phyloP scores from a whole-genome alignment of 2,113 vertebrate genomes.

The Brachionichthys hirsutus region DNA sequence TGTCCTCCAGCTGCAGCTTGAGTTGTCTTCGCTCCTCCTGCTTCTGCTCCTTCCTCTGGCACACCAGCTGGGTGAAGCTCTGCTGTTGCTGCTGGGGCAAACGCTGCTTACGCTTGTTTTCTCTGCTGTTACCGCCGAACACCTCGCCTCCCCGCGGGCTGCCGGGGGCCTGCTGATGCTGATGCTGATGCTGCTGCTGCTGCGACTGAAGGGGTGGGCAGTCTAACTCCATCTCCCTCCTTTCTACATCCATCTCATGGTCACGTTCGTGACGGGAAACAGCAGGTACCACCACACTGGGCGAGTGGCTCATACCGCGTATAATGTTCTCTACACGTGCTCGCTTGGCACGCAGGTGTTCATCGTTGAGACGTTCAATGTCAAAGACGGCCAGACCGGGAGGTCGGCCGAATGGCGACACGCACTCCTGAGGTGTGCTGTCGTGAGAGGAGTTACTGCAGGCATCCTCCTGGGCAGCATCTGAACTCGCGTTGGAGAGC shows the following conservation, averaged over 20 bases:
- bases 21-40: conserved; percentile 96
- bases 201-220: conserved; percentile 74
- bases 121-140: conserved; percentile 85
- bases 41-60: conserved; percentile 95
- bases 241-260: conserved; percentile 83
- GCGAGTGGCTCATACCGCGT: conserved; percentile 99
- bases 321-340: conserved; percentile 99
- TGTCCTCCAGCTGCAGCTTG: conserved; percentile 99
- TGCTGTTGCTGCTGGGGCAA: conserved; percentile 98
- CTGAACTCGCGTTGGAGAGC: conserved; percentile 93
- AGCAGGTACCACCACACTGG: conserved; percentile 83
- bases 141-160: conserved; percentile 85
- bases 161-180: conserved; percentile 82
- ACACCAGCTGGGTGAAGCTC: conserved; percentile 97
- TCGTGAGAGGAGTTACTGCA: conserved; percentile 99
- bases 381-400: conserved; percentile 90
- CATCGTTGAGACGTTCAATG: conserved; percentile 93
- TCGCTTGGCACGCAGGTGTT: conserved; percentile 98
- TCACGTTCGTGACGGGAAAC: conserved; percentile 87
- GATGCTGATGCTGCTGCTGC: too few species aligned
- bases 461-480: conserved; percentile 93
- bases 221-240: conserved; percentile 67
- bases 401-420: conserved; percentile 94
- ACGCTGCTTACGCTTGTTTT: conserved; percentile 99
- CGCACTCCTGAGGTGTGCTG: conserved; percentile 95